Base-by-base conservation (phyloP, 2,888 invertebrate species). In the Bellardia bayeri region DNA sequence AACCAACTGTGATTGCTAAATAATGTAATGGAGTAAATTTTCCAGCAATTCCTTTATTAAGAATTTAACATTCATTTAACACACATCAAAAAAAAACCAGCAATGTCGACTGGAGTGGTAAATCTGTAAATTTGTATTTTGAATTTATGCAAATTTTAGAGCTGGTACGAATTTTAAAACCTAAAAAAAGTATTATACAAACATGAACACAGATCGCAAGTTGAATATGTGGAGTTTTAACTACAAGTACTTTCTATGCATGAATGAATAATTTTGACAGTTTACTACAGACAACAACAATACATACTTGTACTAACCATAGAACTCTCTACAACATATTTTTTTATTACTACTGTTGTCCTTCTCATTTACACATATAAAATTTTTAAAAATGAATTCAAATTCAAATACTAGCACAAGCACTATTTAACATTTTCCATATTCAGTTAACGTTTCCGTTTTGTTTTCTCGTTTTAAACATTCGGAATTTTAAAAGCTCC, bases 191-290 rank as follows among this genome's bases (percentile, higher is more conserved):
- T 16, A 16, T 37, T 9, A 72, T 33, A 42, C 30, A 56, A 14
- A 66, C 37, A 58, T 9, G 13, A 30, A 2, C 11, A 45, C 13
- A 51, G 7, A 14, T 6, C 51, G 6, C 5, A 37, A 23, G 40
- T 58, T 37, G 16, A 58, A 33, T 37, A 13, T 54, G n/a, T 51
- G 5, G 11, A 71, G 37, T 54, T 76, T 23, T 37, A 13, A 45
- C 45, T 45, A 76, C 64, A 82, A 76, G 49, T 69, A 69, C 82
- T 69, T 76, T 30, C 51, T 51, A 61, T 84, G 82, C 87, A 87
- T 85, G 84, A 85, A 74, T 87, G 78, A 82, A 74, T 85, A 87
- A 85, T 79, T 86, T 85, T 85, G 40, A 82, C 74, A 78, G 81
- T 84, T 75, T 11, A 68, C 58, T 61, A 61, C n/a, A 75, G 9